Conservation (phyloP, 2,797 vertebrate genomes). For the Semotilus atromaculatus region DNA sequence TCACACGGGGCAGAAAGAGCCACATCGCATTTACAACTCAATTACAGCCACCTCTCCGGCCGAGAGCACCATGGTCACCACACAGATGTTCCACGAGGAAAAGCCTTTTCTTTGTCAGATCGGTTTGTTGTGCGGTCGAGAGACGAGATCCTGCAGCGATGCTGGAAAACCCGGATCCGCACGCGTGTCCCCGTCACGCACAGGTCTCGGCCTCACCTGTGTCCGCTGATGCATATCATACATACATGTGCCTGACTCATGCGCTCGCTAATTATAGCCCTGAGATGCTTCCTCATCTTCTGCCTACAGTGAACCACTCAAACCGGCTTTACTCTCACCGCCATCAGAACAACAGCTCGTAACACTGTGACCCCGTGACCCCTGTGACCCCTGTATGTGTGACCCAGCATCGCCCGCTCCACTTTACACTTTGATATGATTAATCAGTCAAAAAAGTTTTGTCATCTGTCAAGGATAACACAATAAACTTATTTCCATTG, state of each 20-base stretch:
- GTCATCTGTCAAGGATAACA: no score
- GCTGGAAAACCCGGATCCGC: background rate
- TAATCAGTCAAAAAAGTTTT: no score
- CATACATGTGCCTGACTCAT: conserved; percentile 65
- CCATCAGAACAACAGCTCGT: conserved; percentile 83
- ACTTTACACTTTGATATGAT: no score
- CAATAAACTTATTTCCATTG: no score
- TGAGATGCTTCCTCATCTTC: conserved; percentile 65
- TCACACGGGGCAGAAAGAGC: conserved; percentile 45
- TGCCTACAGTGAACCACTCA: conserved; percentile 58
- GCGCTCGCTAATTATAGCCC: conserved; percentile 75
- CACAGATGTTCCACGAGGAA: conserved; percentile 17
- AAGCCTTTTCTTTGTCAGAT: conserved; percentile 33
- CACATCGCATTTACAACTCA: conserved; percentile 41
- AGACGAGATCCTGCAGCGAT: conserved; percentile 2
- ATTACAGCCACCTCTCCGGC: conserved; percentile 47
- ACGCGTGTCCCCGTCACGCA: background rate
- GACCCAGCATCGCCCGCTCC: no score
- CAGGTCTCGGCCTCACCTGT: background rate
- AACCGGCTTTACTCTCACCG: conserved; percentile 80
- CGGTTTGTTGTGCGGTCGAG: background rate
- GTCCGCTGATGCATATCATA: conserved; percentile 30
- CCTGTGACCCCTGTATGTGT: no score
- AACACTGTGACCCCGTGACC: conserved; percentile 62
- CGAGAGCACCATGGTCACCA: conserved; percentile 19